Conservation (phyloP, 2,888 invertebrate species). For the Drosophila macrospina region DNA sequence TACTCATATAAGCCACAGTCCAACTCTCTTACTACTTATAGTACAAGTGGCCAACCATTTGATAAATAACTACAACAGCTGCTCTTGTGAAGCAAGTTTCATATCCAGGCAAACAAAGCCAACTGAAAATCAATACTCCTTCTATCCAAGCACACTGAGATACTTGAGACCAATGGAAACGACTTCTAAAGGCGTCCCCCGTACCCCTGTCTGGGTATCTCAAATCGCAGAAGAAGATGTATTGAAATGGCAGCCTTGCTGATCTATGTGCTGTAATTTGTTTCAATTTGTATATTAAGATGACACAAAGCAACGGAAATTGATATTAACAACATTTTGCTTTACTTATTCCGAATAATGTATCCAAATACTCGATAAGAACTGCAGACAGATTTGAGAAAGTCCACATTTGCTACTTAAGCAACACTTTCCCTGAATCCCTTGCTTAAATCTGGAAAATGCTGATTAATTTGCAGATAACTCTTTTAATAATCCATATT, state of each 20-base stretch:
- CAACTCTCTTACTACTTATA: conserved; percentile 52
- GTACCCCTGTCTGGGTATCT: background rate
- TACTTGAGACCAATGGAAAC: conserved; percentile 18
- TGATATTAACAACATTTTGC: conserved; percentile 64
- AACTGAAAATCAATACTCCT: conserved; percentile 51
- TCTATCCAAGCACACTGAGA: conserved; percentile 1
- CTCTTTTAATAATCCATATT: no score
- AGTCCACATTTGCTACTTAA: no score
- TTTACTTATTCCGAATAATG: conserved; percentile 54
- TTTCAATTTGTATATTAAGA: conserved; percentile 72
- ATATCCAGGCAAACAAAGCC: conserved; percentile 16
- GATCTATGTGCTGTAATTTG: conserved; percentile 63
- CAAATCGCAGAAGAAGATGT: conserved; percentile 9
- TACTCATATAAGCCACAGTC: conserved; percentile 36
- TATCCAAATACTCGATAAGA: background rate
- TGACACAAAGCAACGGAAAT: conserved; percentile 48
- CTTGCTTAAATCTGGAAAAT: no score
- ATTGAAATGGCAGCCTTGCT: conserved; percentile 24
- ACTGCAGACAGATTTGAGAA: background rate
- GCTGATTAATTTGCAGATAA: no score
- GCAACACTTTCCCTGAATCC: no score
- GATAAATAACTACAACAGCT: conserved; percentile 66
- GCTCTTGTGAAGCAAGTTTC: conserved; percentile 42
- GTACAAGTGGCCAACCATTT: conserved; percentile 58
- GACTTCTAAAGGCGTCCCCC: background rate